These are phyloP conservation scores for Percopsis transmontana DNA, from an alignment of 2,113 vertebrate genomes.

Conservation along the genomic window DNA sequence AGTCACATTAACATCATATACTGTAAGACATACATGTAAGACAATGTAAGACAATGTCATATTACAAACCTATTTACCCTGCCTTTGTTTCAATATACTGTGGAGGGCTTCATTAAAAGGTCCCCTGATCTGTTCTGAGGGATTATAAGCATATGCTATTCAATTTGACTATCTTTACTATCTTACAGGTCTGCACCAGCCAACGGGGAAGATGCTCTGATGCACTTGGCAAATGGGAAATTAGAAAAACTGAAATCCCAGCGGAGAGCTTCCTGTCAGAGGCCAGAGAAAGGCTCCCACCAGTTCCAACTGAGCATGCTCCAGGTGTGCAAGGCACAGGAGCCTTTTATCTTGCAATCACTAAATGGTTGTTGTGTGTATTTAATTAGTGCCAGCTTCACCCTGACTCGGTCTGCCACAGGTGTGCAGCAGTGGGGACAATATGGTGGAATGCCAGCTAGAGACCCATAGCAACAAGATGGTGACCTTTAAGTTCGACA, in stretches of 20 bases:
- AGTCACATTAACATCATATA: background rate
- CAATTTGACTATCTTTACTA: background rate
- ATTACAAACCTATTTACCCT: no score
- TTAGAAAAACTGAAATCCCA: conserved; percentile 82
- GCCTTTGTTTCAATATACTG: no score
- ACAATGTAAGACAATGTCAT: no score
- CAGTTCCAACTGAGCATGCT: conserved; percentile 88
- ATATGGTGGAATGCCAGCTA: conserved; percentile 92
- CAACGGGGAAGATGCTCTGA: conserved; percentile 63
- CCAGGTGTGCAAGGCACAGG: conserved; percentile 73
- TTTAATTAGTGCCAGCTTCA: background rate
- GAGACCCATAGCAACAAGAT: conserved; percentile 95
- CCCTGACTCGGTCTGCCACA: conserved; percentile 45
- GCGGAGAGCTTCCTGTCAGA: conserved; percentile 82
- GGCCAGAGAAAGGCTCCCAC: conserved; percentile 80
- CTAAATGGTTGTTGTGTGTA: background rate
- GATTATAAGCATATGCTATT: background rate
- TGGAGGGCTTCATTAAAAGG: background rate
- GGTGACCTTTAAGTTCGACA: conserved; percentile 95
- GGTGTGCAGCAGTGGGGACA: conserved; percentile 89
- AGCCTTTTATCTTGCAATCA: background rate
- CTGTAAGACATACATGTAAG: no score
- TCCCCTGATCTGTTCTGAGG: background rate
- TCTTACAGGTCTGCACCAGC: conserved; percentile 65
- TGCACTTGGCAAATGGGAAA: conserved; percentile 79